Evolutionary conservation across 1,140 invertebrate species (phyloP).

Genomic region (Proctacanthus coquilletti): DNA sequence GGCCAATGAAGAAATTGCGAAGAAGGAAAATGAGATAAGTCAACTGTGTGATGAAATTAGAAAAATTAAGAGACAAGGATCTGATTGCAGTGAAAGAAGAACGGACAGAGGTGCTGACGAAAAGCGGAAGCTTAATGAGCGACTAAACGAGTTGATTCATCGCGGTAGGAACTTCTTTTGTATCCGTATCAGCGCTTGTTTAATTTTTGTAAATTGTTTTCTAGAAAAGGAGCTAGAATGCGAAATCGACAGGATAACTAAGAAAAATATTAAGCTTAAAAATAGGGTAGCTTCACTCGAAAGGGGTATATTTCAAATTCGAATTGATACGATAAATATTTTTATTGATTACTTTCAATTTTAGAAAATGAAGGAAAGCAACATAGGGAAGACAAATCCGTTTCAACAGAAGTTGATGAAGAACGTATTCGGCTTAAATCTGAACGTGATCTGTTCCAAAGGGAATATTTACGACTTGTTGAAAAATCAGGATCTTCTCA

Average conservation of each 20-base stretch:
- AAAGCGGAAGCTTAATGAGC: conserved; percentile 16
- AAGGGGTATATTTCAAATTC: conserved; percentile 7
- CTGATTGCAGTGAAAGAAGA: conserved; percentile 1
- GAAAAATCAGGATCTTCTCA: conserved; percentile 14
- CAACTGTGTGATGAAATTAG: conserved; percentile 6
- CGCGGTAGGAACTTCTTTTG: conserved; percentile 10
- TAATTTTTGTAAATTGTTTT: conserved; percentile 3
- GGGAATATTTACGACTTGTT: conserved; percentile 22
- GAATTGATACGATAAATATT: background rate
- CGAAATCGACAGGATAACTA: conserved; percentile 13
- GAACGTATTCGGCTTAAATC: conserved; percentile 20
- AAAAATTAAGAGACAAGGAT: conserved; percentile 3
- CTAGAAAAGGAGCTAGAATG: conserved; percentile 7
- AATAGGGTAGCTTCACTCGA: conserved; percentile 17
- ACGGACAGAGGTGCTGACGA: conserved; percentile 7
- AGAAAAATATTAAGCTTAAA: conserved; percentile 15
- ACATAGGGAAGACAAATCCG: too few relatives aligned
- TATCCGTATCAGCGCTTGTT: too few relatives aligned
- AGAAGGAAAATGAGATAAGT: conserved; percentile 16
- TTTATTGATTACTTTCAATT: background rate
- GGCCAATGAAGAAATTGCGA: conserved; percentile 23
- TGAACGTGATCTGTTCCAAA: conserved; percentile 26
- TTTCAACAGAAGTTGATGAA: conserved; percentile 11
- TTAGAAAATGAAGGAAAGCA: background rate
- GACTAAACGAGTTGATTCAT: conserved; percentile 15